Evolutionary conservation across 2,888 invertebrate species (phyloP).

Genomic region (Drosophila siamana): DNA sequence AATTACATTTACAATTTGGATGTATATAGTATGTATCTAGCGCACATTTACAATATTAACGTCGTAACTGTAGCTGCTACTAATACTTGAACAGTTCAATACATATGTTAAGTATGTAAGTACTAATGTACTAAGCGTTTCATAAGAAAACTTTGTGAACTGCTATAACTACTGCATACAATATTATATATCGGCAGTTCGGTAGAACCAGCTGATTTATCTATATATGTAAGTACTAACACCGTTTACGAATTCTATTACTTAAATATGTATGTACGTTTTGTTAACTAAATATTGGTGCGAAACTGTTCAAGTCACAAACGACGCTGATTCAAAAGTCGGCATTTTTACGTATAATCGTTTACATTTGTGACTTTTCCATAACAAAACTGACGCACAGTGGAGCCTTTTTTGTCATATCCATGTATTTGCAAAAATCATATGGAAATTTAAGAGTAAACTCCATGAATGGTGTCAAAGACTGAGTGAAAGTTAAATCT

Average conservation of each 20-base stretch:
- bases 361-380: not conserved
- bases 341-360: constrained; percentile 3
- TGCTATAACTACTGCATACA: constrained; percentile 43
- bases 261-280: constrained; percentile 8
- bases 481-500: not conserved
- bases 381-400: not conserved
- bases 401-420: not conserved
- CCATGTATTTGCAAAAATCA: not conserved
- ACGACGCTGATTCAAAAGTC: constrained; percentile 19
- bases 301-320: constrained; percentile 44
- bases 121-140: constrained; percentile 26
- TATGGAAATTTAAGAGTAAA: not conserved
- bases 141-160: constrained; percentile 24
- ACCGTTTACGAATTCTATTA: constrained; percentile 26
- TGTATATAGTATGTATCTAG: constrained; percentile 23
- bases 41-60: constrained; percentile 37
- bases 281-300: constrained; percentile 27
- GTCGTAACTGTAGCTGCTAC: constrained; percentile 29
- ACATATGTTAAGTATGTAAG: constrained; percentile 4
- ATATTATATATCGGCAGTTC: constrained; percentile 21
- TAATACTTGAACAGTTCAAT: constrained; percentile 34
- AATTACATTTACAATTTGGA: constrained; percentile 19
- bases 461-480: not conserved
- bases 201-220: constrained; percentile 24
- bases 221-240: constrained; percentile 24